These are phyloP conservation scores for Lithophane leautieri DNA, from an alignment of 2,888 invertebrate genomes.

Conservation along the genomic window DNA sequence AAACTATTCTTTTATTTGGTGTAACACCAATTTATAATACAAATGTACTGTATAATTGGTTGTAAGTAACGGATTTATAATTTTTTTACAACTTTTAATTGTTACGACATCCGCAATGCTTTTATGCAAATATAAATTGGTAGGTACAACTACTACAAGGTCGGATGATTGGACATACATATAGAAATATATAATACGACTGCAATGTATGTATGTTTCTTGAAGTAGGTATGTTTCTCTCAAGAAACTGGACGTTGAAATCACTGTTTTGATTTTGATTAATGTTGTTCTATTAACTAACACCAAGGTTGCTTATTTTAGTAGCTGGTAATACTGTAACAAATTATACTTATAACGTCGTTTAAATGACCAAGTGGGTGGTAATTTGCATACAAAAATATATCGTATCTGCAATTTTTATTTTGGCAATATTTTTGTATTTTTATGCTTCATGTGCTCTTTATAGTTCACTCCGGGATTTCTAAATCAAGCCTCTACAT, in stretches of 20 bases:
- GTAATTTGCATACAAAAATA: conserved; percentile 20
- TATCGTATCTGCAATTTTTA: background rate
- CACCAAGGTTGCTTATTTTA: conserved; percentile 26
- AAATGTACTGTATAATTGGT: conserved; percentile 43
- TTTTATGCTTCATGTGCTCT: background rate
- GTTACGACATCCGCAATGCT: conserved; percentile 54
- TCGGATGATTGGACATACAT: conserved; percentile 6
- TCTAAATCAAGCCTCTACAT: background rate
- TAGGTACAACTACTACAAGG: conserved; percentile 47
- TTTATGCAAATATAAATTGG: conserved; percentile 42
- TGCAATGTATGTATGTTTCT: background rate
- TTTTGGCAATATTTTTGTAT: background rate
- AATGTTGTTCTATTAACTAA: conserved; percentile 11
- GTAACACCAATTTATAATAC: conserved; percentile 36
- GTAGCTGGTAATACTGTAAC: conserved; percentile 24
- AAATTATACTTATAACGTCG: conserved; percentile 13
- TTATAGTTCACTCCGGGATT: background rate
- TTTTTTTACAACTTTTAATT: conserved; percentile 50
- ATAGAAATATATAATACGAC: background rate
- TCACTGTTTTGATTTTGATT: conserved; percentile 34
- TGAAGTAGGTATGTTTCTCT: background rate
- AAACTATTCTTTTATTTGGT: conserved; percentile 35
- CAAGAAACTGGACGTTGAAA: conserved; percentile 38
- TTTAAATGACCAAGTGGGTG: conserved; percentile 25
- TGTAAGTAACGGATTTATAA: conserved; percentile 28